Conservation (phyloP, 2,797 vertebrate species). For the Phataginus tricuspis region DNA sequence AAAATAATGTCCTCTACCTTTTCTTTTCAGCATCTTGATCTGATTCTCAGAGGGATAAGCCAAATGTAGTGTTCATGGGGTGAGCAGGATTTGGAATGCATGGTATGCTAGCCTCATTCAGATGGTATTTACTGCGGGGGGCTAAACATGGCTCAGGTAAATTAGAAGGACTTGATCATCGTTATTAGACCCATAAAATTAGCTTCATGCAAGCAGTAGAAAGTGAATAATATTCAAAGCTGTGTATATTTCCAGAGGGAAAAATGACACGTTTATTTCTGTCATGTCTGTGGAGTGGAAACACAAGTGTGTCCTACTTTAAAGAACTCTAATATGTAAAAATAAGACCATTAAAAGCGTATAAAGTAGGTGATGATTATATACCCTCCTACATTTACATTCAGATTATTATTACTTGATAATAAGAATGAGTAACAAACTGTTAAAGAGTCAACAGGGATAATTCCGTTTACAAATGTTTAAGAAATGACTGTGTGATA, state of each 20-base stretch:
- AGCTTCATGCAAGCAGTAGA: conserved; percentile 3
- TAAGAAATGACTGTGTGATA: not conserved
- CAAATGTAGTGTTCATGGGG: not conserved
- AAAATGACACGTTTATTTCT: conserved; percentile 18
- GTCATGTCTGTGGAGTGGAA: not conserved
- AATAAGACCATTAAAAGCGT: not conserved
- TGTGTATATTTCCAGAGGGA: not conserved
- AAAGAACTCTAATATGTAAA: not conserved
- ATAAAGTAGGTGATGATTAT: not conserved
- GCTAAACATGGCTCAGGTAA: not conserved
- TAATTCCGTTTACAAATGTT: not conserved
- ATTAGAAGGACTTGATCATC: not conserved
- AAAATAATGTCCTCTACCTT: conserved; percentile 60
- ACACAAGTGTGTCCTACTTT: not conserved
- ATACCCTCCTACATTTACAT: not conserved
- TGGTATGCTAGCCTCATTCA: conserved; percentile 33
- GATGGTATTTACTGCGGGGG: not conserved
- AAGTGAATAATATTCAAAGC: conserved; percentile 41
- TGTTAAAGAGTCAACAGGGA: not conserved
- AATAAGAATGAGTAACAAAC: not conserved
- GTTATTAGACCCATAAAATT: not conserved
- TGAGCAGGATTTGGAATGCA: conserved; percentile 13
- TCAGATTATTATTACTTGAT: not conserved
- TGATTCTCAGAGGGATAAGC: conserved; percentile 62
- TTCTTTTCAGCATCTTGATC: conserved; percentile 71